Conservation (phyloP, 2,113 vertebrate species). For the Prochilodus magdalenae region DNA sequence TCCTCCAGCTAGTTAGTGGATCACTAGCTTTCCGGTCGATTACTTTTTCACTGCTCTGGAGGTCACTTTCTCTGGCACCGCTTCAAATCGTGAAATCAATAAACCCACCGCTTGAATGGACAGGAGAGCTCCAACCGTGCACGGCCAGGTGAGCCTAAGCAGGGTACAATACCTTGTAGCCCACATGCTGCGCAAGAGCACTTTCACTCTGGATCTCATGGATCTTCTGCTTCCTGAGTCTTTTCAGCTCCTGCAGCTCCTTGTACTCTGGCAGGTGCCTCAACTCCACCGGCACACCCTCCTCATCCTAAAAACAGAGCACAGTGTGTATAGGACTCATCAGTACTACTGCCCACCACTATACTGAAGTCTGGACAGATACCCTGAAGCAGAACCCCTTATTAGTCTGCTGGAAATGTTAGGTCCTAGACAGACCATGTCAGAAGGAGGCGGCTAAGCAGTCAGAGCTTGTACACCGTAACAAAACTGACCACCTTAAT, state of each 20-base stretch:
- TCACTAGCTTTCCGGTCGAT: not conserved
- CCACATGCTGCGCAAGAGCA: slow-evolving; percentile 84
- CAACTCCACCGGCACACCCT: slow-evolving; percentile 85
- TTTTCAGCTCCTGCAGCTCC: slow-evolving; percentile 93
- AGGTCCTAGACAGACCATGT: too few relatives aligned
- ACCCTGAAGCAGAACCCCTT: not conserved
- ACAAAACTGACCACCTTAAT: too few relatives aligned
- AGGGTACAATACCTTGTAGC: slow-evolving; percentile 88
- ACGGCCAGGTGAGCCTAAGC: too few relatives aligned
- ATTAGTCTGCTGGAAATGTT: not conserved
- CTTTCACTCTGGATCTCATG: slow-evolving; percentile 91
- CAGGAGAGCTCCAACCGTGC: too few relatives aligned
- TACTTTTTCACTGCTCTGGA: not conserved
- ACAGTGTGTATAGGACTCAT: not conserved
- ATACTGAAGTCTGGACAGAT: not conserved
- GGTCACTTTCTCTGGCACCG: too few relatives aligned
- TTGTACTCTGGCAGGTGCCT: slow-evolving; percentile 93
- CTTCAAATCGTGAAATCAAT: too few relatives aligned
- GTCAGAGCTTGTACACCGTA: too few relatives aligned
- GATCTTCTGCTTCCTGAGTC: slow-evolving; percentile 91
- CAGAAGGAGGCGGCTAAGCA: too few relatives aligned
- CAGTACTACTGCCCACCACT: too few relatives aligned
- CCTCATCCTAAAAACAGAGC: slow-evolving; percentile 84
- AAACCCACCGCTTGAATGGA: too few relatives aligned
- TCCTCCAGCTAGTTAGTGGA: too few relatives aligned